Conservation (phyloP, 2,797 vertebrate genomes). For the Anableps anableps region DNA sequence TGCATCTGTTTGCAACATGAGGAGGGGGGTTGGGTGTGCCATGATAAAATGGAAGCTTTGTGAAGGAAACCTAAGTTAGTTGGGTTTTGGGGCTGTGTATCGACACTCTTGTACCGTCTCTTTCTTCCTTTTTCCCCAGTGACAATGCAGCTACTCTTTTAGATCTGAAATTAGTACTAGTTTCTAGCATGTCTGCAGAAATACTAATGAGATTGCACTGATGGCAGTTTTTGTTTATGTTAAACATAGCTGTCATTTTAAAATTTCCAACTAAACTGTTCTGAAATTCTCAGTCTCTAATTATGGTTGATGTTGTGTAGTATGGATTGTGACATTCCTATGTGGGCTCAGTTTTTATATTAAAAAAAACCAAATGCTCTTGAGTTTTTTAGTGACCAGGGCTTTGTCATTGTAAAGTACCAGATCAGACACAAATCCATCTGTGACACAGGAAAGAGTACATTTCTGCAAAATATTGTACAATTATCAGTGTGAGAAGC, state of each 20-base stretch:
- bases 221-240: background rate
- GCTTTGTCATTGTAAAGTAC: background rate
- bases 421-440: background rate
- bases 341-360: slow-evolving; percentile 1
- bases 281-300: background rate
- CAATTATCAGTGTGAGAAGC: background rate
- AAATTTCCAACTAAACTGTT: background rate
- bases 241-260: background rate
- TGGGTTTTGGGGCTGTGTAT: slow-evolving; percentile 59
- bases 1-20: slow-evolving; percentile 61
- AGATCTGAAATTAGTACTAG: background rate
- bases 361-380: background rate
- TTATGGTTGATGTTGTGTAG: background rate
- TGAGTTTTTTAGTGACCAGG: background rate
- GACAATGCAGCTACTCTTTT: slow-evolving; percentile 55
- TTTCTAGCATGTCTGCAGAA: background rate
- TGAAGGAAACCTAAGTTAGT: slow-evolving; percentile 68
- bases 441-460: background rate
- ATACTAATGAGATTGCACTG: background rate
- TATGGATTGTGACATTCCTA: background rate
- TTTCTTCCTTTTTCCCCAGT: slow-evolving; percentile 45
- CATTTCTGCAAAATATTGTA: background rate
- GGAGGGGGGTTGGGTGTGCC: slow-evolving; percentile 46
- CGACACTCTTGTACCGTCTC: slow-evolving; percentile 70
- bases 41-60: slow-evolving; percentile 72